Conservation (phyloP, 2,113 vertebrate genomes). For the Mionectes macconnelli region DNA sequence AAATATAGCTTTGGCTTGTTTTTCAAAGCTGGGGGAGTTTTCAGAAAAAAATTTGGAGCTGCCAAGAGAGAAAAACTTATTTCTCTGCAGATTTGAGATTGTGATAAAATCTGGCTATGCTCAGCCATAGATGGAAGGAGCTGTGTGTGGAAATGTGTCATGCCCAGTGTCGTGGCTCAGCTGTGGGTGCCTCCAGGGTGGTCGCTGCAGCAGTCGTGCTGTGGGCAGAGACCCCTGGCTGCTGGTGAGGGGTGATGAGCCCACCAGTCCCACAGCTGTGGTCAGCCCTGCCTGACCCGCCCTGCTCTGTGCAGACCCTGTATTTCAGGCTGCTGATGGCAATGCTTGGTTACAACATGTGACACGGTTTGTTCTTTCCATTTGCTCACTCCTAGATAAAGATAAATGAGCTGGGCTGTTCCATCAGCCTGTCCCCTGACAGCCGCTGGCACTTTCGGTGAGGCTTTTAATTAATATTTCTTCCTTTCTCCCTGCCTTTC, state of each 20-base stretch:
- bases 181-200: accelerated
- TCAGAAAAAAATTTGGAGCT: not conserved
- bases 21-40: slow-evolving; percentile 30
- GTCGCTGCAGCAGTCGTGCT: accelerated
- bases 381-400: not conserved
- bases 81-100: not conserved
- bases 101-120: not conserved
- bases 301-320: not conserved
- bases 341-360: not conserved
- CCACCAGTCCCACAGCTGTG: not conserved
- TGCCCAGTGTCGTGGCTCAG: accelerated
- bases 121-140: not conserved
- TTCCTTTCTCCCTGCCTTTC: not conserved
- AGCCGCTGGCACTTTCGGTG: not conserved
- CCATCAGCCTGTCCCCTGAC: not conserved
- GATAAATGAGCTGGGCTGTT: not conserved
- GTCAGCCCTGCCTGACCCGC: not conserved
- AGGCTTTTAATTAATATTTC: not conserved
- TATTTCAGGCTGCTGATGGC: not conserved
- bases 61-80: slow-evolving; percentile 9
- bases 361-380: not conserved
- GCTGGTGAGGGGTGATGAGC: not conserved
- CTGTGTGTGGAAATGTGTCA: not conserved
- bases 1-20: slow-evolving; percentile 53
- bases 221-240: accelerated